Conservation (phyloP, 2,888 invertebrate genomes). For the Heliconius ismenius region DNA sequence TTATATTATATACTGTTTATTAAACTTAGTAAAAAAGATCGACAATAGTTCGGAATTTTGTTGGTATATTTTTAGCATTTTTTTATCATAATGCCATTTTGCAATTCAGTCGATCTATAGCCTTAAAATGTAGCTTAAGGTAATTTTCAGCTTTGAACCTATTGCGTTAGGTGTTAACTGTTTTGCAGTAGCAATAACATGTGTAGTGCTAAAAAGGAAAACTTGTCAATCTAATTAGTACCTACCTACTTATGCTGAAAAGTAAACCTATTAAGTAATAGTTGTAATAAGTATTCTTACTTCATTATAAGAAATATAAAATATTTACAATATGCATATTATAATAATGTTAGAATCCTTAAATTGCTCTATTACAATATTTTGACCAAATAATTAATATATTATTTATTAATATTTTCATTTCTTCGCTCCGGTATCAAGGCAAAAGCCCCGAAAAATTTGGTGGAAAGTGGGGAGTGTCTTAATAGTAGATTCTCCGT, state of each 20-base stretch:
- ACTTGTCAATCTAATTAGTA: conserved; percentile 67
- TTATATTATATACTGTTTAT: no score
- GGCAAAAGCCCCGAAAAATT: no score
- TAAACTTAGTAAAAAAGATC: no score
- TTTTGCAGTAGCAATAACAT: conserved; percentile 59
- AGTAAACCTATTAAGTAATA: conserved; percentile 57
- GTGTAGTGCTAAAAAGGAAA: conserved; percentile 76
- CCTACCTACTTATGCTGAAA: conserved; percentile 2
- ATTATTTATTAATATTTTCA: no score
- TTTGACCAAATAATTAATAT: background rate
- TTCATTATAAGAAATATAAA: conserved; percentile 6
- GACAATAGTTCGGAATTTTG: background rate
- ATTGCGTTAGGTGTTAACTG: conserved; percentile 32
- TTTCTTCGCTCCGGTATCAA: no score
- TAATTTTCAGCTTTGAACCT: conserved; percentile 6
- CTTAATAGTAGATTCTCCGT: fast-evolving
- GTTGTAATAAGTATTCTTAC: conserved; percentile 12
- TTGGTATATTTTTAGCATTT: background rate
- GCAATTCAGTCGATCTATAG: background rate
- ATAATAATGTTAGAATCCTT: background rate
- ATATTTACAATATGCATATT: background rate
- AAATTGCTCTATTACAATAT: background rate
- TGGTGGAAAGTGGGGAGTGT: no score
- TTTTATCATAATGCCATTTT: background rate
- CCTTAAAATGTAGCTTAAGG: background rate